Evolutionary conservation across 2,797 vertebrate genomes (phyloP), one percentile per base, ranked within the genome.

Genomic region (Poliocrania exsul): DNA sequence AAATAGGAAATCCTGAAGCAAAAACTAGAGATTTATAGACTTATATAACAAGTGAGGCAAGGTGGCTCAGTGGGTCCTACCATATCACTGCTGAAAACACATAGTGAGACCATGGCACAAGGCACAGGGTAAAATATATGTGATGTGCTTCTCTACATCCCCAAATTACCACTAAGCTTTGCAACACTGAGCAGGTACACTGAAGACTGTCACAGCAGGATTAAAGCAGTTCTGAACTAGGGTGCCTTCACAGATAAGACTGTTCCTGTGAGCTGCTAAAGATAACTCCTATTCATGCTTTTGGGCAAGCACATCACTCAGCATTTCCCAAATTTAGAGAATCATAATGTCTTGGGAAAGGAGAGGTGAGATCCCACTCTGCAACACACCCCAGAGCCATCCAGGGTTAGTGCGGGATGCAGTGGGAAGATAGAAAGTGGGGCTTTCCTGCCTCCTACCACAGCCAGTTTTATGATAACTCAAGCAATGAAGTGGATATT

Each of bases 1-100:
- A 94, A 96, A 49, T 11, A 81, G 65, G 49, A 92, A 89, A 49
- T 17, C 37, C 50, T 81, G 56, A 95, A 87, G 29, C 37, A 75
- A 44, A 95, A 95, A 83, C n/a, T 75, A 75, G 58, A 86, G 47
- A 67, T 92, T 88, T 96, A 88, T 86, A 69, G 81, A 80, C 17
- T 57, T 16, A 21, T 64, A 51, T 58, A 86, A 86, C 44, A 88
- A 31, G 78, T 11, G 24, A 53, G 11, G 7, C 56, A 62, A 50
- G 38, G 38, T 54, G 54, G 26, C 64, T 91, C 69, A 50, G 17
- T 29, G 37, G 14, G 54, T 58, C 46, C 35, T 81, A 33, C 81
- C 42, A 5, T 44, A 87, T 74, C 54, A 60, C 50, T 80, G 54
- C 25, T 71, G 50, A 71, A 88, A 86, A 77, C 72, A 49, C 47